phyloP scores from a whole-genome alignment of 2,888 invertebrate genomes.

The Aplocera efformata region DNA sequence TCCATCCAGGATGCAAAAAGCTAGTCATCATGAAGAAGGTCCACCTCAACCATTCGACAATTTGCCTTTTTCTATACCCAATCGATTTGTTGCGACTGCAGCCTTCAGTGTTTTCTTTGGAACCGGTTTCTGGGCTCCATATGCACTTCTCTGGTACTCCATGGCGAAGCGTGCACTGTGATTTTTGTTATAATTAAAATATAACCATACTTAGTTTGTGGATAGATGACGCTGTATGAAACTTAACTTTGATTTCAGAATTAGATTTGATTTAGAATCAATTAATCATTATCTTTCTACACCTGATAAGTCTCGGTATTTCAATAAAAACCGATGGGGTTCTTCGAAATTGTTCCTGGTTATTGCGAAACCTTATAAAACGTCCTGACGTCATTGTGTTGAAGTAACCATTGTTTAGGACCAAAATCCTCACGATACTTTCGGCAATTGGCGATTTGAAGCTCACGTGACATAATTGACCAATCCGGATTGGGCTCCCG shows the following conservation, averaged over 20 bases:
- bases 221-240: no score
- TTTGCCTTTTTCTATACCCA: constrained; percentile 53
- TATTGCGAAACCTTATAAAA: constrained; percentile 11
- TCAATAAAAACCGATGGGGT: not conserved
- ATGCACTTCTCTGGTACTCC: constrained; percentile 57
- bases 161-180: constrained; percentile 64
- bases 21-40: constrained; percentile 34
- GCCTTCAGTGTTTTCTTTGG: constrained; percentile 55
- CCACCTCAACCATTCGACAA: constrained; percentile 59
- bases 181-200: constrained; percentile 14
- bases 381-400: not conserved
- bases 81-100: constrained; percentile 49
- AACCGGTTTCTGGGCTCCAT: constrained; percentile 58
- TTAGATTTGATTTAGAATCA: no score
- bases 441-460: no score
- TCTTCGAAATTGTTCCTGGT: constrained; percentile 4
- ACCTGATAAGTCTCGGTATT: not conserved
- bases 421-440: no score
- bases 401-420: not conserved
- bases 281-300: not conserved
- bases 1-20: constrained; percentile 31
- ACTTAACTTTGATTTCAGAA: no score
- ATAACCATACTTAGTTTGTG: no score
- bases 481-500: no score
- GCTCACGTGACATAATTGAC: no score